Evolutionary conservation across 2,113 vertebrate species (phyloP), one percentile per base, ranked within the genome.

Genomic region (Otocyon megalotis): DNA sequence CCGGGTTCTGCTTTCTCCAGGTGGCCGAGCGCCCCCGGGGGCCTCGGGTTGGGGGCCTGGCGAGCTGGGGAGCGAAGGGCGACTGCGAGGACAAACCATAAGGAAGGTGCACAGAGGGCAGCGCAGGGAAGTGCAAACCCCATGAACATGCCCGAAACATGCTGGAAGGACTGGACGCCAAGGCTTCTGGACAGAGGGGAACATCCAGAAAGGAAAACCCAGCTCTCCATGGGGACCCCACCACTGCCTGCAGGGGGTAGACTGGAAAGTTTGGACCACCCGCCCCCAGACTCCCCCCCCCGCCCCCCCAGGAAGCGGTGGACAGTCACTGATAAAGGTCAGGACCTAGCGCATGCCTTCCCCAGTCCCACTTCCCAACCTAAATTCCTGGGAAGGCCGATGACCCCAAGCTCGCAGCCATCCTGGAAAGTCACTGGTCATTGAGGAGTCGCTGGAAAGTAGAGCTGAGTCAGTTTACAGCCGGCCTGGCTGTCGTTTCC

Each of bases 41-140:
- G 14, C 43, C 8, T 35, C 0, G 1, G 3, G 2, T 14, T 56
- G 26, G 24, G 7, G 17, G 4, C 0, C 12, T 4, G 17, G 19
- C 8, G 2, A 58, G 30, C 5, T 4, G 17, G 19, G 10, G 2
- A 58, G 30, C 5, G 0, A 19, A 30, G 26, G 35, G 53, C 62
- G 60, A 58, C 20, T 48, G 37, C 19, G 11, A 86, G 11, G 6
- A 69, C 26, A n/a, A 54, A 54, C 69, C 0, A 11, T 43, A 58
- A 74, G 62, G 37, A 56, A 8, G 30, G n/a, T 22, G 67, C 4
- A 20, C 32, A 10, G 37, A 82, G 22, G 28, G 0, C 19, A 67
- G n/a, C 58, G 24, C 26, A 37, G 37, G 11, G 12, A 43, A 74
- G 62, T 14, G 83, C 13, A 14, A 58, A 72, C 62, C 1, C 0